A percentile compares a stretch with the other conserved stretches of the same genome.
Evolutionary conservation across 2,113 vertebrate species (phyloP).

Genomic region (Peromyscus leucopus): DNA sequence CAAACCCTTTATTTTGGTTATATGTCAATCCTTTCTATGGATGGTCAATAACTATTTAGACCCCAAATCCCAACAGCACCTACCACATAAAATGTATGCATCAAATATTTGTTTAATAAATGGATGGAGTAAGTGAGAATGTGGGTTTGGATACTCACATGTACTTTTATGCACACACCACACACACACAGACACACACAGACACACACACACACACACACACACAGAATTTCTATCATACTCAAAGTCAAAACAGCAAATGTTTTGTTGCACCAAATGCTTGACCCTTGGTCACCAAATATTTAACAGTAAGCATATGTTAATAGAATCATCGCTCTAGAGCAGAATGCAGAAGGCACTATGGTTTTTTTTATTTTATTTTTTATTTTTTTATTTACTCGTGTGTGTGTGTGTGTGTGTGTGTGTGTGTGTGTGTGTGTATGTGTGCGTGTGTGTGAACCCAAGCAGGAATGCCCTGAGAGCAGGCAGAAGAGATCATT

Average conservation of each 20-base stretch:
- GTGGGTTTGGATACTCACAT: not conserved
- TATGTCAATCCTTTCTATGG: not conserved
- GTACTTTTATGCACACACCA: not conserved
- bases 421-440: no score
- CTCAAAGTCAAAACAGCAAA: not conserved
- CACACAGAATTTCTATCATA: not conserved
- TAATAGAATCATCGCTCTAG: not conserved
- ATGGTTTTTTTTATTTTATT: not conserved
- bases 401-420: no score
- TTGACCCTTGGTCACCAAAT: not conserved
- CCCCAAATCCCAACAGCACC: not conserved
- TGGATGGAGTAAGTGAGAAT: not conserved
- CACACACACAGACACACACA: not conserved
- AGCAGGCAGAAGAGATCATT: slow-evolving; percentile 57
- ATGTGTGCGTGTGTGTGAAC: not conserved
- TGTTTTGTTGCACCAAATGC: not conserved
- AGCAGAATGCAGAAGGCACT: not conserved
- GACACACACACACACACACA: not conserved
- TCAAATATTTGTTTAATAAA: slow-evolving; percentile 52
- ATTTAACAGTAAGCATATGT: not conserved
- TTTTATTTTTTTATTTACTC: no score
- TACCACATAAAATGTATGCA: slow-evolving; percentile 9
- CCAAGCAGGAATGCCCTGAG: slow-evolving; percentile 37
- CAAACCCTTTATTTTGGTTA: not conserved
- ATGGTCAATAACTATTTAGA: not conserved